phyloP scores from a whole-genome alignment of 2,888 invertebrate species.

The Ferdinandea cuprea region DNA sequence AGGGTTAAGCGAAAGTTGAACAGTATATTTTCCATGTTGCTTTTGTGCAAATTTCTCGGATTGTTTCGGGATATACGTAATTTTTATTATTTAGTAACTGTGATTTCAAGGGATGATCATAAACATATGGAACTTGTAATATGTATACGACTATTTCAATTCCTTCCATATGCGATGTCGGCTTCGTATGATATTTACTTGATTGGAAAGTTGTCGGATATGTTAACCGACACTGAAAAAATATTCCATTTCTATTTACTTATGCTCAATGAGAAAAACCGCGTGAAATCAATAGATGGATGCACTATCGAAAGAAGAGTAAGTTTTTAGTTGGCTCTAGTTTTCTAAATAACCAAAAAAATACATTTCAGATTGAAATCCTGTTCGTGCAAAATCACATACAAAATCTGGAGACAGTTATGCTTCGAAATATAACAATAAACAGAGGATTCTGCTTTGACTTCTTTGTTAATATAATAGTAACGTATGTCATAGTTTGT shows the following conservation, averaged over 20 bases:
- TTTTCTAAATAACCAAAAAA: neutral
- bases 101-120: neutral
- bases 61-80: neutral
- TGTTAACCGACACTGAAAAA: neutral
- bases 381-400: neutral
- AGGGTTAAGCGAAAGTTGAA: neutral
- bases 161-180: neutral
- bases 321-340: neutral
- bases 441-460: neutral
- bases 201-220: neutral
- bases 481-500: neutral
- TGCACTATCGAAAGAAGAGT: neutral
- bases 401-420: neutral
- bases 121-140: neutral
- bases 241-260: neutral
- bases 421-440: neutral
- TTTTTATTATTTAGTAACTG: neutral
- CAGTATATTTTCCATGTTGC: neutral
- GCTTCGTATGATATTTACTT: conserved; percentile 1
- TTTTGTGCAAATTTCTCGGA: neutral
- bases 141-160: neutral
- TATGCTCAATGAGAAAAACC: neutral
- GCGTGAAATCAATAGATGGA: neutral
- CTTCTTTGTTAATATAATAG: neutral
- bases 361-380: neutral